Percentiles rank a stretch among this genome's conserved stretches.
These are phyloP conservation scores for Drosophila lacicola DNA, from an alignment of 2,888 invertebrate species.

Conservation along the genomic window DNA sequence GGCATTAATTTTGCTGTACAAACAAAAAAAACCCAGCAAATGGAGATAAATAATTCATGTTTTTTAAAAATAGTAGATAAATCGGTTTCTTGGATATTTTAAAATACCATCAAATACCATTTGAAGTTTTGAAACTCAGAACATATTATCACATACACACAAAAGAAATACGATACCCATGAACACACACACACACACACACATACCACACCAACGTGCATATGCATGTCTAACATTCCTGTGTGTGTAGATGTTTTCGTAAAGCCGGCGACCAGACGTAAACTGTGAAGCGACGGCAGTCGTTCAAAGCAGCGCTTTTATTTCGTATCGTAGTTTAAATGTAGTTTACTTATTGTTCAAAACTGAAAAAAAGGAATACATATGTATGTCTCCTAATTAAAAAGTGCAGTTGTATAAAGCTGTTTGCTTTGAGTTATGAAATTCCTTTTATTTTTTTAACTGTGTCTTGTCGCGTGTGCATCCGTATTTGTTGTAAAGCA, in stretches of 20 bases:
- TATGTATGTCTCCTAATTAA: neutral
- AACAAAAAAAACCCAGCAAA: no score
- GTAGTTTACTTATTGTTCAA: neutral
- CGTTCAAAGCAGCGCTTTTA: conserved; percentile 11
- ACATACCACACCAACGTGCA: neutral
- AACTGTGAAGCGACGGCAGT: conserved; percentile 1
- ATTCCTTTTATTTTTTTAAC: neutral
- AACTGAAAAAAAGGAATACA: neutral
- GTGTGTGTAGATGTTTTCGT: neutral
- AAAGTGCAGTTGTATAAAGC: neutral
- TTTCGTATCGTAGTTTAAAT: neutral
- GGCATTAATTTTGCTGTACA: no score
- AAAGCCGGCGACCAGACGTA: neutral
- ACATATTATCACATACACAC: neutral
- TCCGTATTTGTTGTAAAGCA: neutral
- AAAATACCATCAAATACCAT: no score
- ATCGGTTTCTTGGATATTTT: no score
- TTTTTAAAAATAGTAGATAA: no score
- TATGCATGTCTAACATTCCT: neutral
- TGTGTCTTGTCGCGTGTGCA: no score
- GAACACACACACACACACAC: neutral
- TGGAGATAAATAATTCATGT: no score
- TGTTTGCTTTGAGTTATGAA: neutral
- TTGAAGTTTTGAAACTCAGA: neutral
- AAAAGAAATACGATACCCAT: neutral